Conservation (phyloP, 2,113 vertebrate species). For the Erpornis zantholeuca region DNA sequence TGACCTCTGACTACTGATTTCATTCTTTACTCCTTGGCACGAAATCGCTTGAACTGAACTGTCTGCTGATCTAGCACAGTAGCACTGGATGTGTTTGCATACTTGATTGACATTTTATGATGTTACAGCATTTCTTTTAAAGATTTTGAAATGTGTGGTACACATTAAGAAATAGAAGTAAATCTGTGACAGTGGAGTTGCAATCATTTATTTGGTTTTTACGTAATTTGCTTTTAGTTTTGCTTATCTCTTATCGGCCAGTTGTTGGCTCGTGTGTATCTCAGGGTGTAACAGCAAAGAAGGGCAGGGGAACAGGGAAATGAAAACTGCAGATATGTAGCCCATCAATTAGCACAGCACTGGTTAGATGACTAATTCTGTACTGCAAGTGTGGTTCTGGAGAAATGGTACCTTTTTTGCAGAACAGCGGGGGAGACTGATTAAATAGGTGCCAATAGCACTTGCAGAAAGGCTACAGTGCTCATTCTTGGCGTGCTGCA, state of each 20-base stretch:
- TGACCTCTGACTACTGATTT: constrained; percentile 14
- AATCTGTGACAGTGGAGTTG: background rate
- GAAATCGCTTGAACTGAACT: background rate
- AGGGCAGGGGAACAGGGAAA: background rate
- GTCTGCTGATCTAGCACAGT: background rate
- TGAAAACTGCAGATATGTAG: background rate
- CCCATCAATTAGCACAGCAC: background rate
- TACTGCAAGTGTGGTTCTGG: background rate
- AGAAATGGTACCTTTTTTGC: background rate
- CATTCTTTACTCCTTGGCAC: background rate
- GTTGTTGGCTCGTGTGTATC: background rate
- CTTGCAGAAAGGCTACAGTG: background rate
- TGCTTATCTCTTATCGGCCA: background rate
- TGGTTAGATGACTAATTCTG: background rate
- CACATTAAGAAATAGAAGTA: background rate
- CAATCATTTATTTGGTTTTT: background rate
- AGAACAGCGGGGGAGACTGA: background rate
- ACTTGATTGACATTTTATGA: background rate
- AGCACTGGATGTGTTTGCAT: background rate
- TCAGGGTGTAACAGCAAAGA: background rate
- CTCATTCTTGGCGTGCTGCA: background rate
- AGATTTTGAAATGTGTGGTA: background rate
- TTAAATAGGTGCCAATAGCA: background rate
- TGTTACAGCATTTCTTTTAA: background rate
- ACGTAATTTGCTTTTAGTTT: background rate